These are phyloP conservation scores for Ectemnius continuus DNA, from an alignment of 2,888 invertebrate genomes.

Conservation along the genomic window DNA sequence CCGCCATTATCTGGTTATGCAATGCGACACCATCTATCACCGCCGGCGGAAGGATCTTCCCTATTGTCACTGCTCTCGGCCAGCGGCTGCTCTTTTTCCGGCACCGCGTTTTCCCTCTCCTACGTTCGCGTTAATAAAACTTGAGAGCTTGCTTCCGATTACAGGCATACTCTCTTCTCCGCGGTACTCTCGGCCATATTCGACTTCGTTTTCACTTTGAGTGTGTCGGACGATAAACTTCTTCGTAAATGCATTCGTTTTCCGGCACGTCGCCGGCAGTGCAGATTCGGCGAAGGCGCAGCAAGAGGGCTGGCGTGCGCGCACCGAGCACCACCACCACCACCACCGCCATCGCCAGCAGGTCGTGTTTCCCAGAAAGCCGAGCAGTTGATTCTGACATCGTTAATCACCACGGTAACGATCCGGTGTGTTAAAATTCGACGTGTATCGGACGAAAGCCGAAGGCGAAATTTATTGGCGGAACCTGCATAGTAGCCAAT, in stretches of 20 bases:
- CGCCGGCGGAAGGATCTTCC: slow-evolving; percentile 47
- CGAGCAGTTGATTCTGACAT: slow-evolving; percentile 48
- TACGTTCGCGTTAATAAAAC: too few species aligned
- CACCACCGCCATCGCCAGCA: background rate
- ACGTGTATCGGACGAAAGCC: slow-evolving; percentile 59
- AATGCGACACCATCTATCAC: slow-evolving; percentile 58
- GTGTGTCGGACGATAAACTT: too few species aligned
- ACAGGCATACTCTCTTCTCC: too few species aligned
- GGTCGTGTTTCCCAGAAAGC: slow-evolving; percentile 33
- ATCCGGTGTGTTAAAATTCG: slow-evolving; percentile 61
- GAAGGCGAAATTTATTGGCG: slow-evolving; percentile 61
- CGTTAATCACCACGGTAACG: slow-evolving; percentile 59
- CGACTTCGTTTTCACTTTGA: too few species aligned
- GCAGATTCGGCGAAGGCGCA: too few species aligned
- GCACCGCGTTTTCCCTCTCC: background rate
- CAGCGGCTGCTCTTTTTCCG: slow-evolving; percentile 21
- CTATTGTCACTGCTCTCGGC: slow-evolving; percentile 49
- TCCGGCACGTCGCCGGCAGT: too few species aligned
- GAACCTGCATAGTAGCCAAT: slow-evolving; percentile 59
- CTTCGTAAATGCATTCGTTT: too few species aligned
- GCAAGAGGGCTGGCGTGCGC: too few species aligned
- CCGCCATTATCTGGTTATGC: slow-evolving; percentile 64
- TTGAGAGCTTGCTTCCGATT: too few species aligned
- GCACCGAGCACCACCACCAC: too few species aligned
- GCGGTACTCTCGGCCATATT: too few species aligned